Evolutionary conservation across 64 coral and sea anemone genomes (phyloP), one percentile per base, ranked within the genome.

Genomic region (Astreopora myriophthalma): DNA sequence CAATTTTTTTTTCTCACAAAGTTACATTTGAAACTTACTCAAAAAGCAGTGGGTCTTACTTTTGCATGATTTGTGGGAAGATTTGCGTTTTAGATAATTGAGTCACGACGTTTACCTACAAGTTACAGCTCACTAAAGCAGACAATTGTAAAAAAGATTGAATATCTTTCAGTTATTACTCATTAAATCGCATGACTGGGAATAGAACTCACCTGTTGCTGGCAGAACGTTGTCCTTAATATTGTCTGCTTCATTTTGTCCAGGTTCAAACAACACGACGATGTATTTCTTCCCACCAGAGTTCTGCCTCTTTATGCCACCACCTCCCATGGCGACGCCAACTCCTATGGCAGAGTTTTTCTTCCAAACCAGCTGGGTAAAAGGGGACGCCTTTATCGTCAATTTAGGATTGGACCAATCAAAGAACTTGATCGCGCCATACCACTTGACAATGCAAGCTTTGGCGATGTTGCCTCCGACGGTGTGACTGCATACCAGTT

Each of bases 361-460:
- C 26, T 92, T 85, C 90, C 90, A 92, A 30, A 92, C 82, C 46
- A 92, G 22, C 23, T 73, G 80, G 10, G 73, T 67, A 34, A 92
- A 92, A 2, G 60, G 67, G 14, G 79, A 55, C 20, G 90, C 17
- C 40, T 92, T 92, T 24, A 40, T 11, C 44, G 90, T 85, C 38
- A 92, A 27, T 24, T 37, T 66, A 14, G 90, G 80, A 62, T 76
- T 46, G 3, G 90, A 33, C 90, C 90, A 92, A 48, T 92, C 90
- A 77, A 65, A 92, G 49, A 75, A 82, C 52, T 49, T 49, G 65
- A 87, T 34, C 19, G 65, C 85, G 9, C 85, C 29, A 72, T 71
- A 87, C 85, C 90, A 92, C 7, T 37, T 86, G 22, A 86, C 72
- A 42, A 34, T 36, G 28, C 90, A 92, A 63, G 90, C 73, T 27